Conservation (phyloP, 92 coral and sea anemone genomes). For the Palythoa caribaeorum region DNA sequence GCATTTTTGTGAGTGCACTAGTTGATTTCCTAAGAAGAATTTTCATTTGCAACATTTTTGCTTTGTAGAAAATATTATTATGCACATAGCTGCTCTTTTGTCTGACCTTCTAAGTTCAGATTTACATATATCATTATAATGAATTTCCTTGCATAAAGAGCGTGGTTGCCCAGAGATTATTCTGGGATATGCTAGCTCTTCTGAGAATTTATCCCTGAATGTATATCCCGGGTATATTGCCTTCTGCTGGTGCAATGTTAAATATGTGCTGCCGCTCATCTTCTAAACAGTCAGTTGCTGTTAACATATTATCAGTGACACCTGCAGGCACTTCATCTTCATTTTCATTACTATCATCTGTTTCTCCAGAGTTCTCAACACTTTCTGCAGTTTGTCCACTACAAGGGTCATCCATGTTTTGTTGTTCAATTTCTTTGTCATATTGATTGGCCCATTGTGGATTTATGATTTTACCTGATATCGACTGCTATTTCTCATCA, state of each 20-base stretch:
- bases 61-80: constrained; percentile 65
- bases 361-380: constrained; percentile 12
- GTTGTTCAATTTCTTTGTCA: constrained; percentile 41
- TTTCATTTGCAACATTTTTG: constrained; percentile 14
- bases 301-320: constrained; percentile 52
- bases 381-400: constrained; percentile 41
- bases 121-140: constrained; percentile 68
- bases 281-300: constrained; percentile 67
- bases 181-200: constrained; percentile 73
- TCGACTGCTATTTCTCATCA: constrained; percentile 63
- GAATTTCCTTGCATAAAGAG: constrained; percentile 55
- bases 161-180: constrained; percentile 70
- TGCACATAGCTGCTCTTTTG: neutral
- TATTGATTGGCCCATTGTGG: constrained; percentile 56
- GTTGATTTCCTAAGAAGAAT: constrained; percentile 26
- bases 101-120: constrained; percentile 52
- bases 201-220: constrained; percentile 37
- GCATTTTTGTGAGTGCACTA: constrained; percentile 56
- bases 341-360: constrained; percentile 57
- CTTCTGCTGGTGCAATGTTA: constrained; percentile 73
- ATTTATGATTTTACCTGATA: constrained; percentile 58
- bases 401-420: constrained; percentile 40
- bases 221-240: constrained; percentile 62
- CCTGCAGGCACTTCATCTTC: constrained; percentile 69
- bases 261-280: constrained; percentile 66